phyloP scores from a whole-genome alignment of 2,113 vertebrate species.

The Daphoenositta chrysoptera region DNA sequence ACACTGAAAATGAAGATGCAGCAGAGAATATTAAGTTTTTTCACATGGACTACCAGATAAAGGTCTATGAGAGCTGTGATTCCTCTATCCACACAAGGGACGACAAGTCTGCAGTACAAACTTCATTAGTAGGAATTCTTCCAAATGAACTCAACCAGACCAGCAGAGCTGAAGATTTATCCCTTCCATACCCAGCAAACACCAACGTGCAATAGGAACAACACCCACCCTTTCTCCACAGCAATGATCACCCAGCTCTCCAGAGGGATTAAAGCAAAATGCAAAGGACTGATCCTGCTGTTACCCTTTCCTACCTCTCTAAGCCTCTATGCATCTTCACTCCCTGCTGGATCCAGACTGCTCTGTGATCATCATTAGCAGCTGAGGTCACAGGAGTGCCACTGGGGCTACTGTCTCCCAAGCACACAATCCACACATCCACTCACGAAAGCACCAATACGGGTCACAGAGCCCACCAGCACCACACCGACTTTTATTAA shows the following conservation, averaged over 20 bases:
- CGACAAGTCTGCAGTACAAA: not conserved
- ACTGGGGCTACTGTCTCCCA: not conserved
- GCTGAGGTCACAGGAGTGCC: not conserved
- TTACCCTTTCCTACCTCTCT: not conserved
- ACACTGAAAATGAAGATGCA: not conserved
- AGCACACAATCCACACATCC: not conserved
- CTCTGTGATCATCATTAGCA: not conserved
- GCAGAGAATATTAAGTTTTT: not conserved
- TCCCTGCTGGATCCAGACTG: not conserved
- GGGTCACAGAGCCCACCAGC: not conserved
- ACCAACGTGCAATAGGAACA: not conserved
- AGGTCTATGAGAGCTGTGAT: not conserved
- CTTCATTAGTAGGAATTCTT: not conserved
- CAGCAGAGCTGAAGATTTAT: not conserved
- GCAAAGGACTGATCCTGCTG: not conserved
- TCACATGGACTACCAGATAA: not conserved
- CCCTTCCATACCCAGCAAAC: not conserved
- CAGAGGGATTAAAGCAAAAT: not conserved
- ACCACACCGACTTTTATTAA: not conserved
- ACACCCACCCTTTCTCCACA: not conserved
- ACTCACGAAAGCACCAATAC: not conserved
- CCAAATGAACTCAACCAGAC: not conserved
- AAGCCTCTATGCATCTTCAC: not conserved
- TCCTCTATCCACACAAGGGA: not conserved
- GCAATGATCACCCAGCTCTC: not conserved